Conservation (phyloP, 2,888 invertebrate genomes). For the Tenthredo mesomela region DNA sequence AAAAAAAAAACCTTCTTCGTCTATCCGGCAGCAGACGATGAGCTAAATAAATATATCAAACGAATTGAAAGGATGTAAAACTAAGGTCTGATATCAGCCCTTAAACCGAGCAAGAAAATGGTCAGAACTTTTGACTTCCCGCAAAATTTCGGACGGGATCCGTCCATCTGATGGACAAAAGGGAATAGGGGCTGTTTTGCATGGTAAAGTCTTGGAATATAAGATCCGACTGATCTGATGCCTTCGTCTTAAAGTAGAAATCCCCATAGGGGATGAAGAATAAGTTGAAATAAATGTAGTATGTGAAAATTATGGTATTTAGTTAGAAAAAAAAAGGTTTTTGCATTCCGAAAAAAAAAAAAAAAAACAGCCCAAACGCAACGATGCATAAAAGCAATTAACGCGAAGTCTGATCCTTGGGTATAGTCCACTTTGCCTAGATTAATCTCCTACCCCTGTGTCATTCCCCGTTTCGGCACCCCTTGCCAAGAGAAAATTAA, state of each 20-base stretch:
- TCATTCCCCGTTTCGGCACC: conserved; percentile 17
- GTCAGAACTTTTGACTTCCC: conserved; percentile 62
- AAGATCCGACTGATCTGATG: background rate
- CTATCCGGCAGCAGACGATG: conserved; percentile 8
- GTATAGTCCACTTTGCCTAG: conserved; percentile 46
- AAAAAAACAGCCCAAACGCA: background rate
- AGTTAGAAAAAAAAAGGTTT: too few species aligned
- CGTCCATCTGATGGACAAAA: conserved; percentile 63
- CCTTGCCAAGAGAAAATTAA: conserved; percentile 55
- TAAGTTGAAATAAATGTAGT: too few species aligned
- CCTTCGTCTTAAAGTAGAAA: conserved; percentile 43
- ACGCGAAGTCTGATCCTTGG: conserved; percentile 25
- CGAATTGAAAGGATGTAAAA: conserved; percentile 57
- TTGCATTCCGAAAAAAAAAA: background rate
- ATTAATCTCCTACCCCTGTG: conserved; percentile 32
- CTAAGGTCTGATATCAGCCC: conserved; percentile 57
- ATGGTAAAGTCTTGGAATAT: conserved; percentile 64
- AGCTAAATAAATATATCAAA: conserved; percentile 67
- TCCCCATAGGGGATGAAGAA: background rate
- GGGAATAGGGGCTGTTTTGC: conserved; percentile 67
- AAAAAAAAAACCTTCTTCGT: conserved; percentile 8
- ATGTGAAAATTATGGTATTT: too few species aligned
- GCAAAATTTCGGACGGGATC: conserved; percentile 54
- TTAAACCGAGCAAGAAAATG: conserved; percentile 36
- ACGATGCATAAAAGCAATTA: conserved; percentile 52